Evolutionary conservation across 2,797 vertebrate genomes (phyloP).

Genomic region (Spizella passerina): DNA sequence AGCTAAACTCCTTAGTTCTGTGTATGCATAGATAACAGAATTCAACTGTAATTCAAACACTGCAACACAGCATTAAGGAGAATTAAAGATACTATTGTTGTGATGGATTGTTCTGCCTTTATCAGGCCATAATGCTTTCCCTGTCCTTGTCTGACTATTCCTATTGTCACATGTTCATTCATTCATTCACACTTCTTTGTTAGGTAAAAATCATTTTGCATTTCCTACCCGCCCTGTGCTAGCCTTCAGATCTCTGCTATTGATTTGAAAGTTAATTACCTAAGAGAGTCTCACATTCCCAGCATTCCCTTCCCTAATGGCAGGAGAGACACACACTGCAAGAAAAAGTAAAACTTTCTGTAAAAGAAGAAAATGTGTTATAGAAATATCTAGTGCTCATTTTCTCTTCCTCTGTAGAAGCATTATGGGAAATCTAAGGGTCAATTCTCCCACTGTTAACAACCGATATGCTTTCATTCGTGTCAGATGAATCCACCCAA

Average conservation of each 20-base stretch:
- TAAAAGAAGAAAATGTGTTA: not conserved
- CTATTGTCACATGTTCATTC: conserved; percentile 25
- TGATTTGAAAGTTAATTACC: conserved; percentile 69
- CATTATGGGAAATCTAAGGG: not conserved
- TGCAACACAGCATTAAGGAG: not conserved
- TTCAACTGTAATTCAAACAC: conserved; percentile 53
- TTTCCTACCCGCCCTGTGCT: conserved; percentile 17
- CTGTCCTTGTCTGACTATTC: conserved; percentile 34
- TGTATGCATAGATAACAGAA: conserved; percentile 15
- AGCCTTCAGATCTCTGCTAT: conserved; percentile 51
- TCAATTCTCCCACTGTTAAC: not conserved
- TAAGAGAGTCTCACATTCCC: conserved; percentile 27
- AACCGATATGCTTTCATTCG: not conserved
- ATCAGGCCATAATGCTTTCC: conserved; percentile 26
- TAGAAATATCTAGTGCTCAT: not conserved
- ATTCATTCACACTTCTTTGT: conserved; percentile 50
- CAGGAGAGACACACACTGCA: not conserved
- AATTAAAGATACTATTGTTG: conserved; percentile 48
- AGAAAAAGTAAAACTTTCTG: not conserved
- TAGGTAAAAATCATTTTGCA: conserved; percentile 52
- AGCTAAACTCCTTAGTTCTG: not conserved
- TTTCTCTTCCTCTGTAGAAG: not conserved
- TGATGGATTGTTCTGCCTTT: conserved; percentile 38
- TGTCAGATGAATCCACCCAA: not conserved
- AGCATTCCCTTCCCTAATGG: conserved; percentile 14